Base-by-base conservation (phyloP, 1,140 invertebrate genomes). In the Aphis gossypii region DNA sequence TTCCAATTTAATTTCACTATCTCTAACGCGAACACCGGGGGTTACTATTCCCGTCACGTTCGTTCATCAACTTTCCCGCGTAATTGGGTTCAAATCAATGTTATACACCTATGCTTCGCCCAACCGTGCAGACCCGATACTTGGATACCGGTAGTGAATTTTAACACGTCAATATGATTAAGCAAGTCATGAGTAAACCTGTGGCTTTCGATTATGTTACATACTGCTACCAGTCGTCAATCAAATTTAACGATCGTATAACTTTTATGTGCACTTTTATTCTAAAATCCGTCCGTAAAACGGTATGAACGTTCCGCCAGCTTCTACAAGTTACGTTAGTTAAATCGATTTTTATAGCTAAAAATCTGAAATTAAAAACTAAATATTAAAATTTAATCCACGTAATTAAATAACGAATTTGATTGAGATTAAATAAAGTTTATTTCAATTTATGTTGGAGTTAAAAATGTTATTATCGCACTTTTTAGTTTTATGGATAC, bases 41-140 rank as follows among this genome's bases (percentile, higher is more conserved):
- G n/a, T 89, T 89, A n/a, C 54, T 60, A 90, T 68, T 56, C 89
- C 23, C 89, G 89, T 90, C 89, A 90, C 89, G 89, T 90, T 44
- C 38, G 89, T 90, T 90, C 89, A 68, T 90, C 89, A 44, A 90
- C 89, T 90, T 90, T 90, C 38, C 23, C 56, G 14, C 38, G 89
- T 90, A 68, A 90, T 90, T 90, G 89, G 89, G 89, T 90, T 90
- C 89, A 68, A 90, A 90, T 90, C 89, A 90, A 90, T 56, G 54
- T 90, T 90, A n/a, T 46, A 38, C 54, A 68, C 54, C 56, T 11
- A 35, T 54, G 46, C 88, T 35, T 38, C 87, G 3, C 23, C 30
- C 25, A 8, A 23, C 87, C n/a, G 1, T 6, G 5, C 18, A 11
- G n/a, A 14, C 48, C 9, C 87, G 44, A n/a, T 38, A 56, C 88